phyloP scores from a whole-genome alignment of 2,113 vertebrate genomes.

The Monopterus albus region DNA sequence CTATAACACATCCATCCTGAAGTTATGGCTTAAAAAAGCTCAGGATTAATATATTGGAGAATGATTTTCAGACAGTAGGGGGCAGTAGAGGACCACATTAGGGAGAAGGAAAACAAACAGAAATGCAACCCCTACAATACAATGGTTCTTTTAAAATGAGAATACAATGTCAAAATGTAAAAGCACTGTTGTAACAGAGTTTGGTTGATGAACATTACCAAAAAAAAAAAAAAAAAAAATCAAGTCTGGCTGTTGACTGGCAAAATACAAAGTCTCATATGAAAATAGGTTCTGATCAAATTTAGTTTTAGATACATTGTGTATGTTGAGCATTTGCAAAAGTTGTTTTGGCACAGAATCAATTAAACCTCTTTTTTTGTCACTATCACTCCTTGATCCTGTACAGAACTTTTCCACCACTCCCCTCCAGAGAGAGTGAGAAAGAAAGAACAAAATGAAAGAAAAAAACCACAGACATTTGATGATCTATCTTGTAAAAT shows the following conservation, averaged over 20 bases:
- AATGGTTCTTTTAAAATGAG: constrained; percentile 64
- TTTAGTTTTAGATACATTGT: constrained; percentile 68
- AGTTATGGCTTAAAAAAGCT: constrained; percentile 39
- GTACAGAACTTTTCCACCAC: constrained; percentile 33
- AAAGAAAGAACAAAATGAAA: constrained; percentile 18
- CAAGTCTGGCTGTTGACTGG: constrained; percentile 87
- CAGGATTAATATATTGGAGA: constrained; percentile 34
- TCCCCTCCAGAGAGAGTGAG: constrained; percentile 27
- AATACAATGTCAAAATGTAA: constrained; percentile 54
- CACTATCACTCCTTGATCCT: constrained; percentile 53
- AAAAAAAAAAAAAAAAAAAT: constrained; percentile 72
- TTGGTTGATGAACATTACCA: constrained; percentile 61
- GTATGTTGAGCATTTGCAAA: constrained; percentile 83
- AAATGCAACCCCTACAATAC: constrained; percentile 50
- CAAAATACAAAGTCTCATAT: constrained; percentile 97
- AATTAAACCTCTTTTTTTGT: constrained; percentile 83
- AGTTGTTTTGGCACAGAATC: constrained; percentile 97
- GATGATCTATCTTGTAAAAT: constrained; percentile 71
- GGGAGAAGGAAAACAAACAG: constrained; percentile 31
- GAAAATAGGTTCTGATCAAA: constrained; percentile 92
- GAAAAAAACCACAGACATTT: constrained; percentile 51
- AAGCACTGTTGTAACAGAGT: constrained; percentile 65
- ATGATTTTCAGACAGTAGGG: constrained; percentile 67
- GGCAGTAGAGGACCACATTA: constrained; percentile 66
- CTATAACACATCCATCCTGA: constrained; percentile 45